Evolutionary conservation across 2,888 invertebrate genomes (phyloP).

Genomic region (Thymelicus lineola): DNA sequence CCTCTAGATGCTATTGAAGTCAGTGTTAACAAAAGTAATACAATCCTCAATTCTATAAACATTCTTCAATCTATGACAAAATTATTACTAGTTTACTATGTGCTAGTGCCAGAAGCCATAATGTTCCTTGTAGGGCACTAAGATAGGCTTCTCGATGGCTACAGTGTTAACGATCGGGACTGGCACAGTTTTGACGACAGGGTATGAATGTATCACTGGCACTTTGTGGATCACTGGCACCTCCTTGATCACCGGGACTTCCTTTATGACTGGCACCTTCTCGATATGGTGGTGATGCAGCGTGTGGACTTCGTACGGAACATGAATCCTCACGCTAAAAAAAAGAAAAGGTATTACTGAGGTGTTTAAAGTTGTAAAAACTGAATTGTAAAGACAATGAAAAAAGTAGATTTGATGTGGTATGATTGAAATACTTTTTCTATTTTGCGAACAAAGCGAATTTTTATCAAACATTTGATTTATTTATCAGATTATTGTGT

Average conservation of each 20-base stretch:
- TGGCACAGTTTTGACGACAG: conserved; percentile 61
- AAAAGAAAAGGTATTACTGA: conserved; percentile 15
- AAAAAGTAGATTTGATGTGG: no score
- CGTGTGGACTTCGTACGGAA: conserved; percentile 91
- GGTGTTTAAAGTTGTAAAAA: no score
- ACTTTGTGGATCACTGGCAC: conserved; percentile 86
- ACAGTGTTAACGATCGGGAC: conserved; percentile 69
- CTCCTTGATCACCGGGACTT: conserved; percentile 84
- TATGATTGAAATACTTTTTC: no score
- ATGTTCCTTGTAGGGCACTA: conserved; percentile 55
- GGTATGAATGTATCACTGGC: conserved; percentile 54
- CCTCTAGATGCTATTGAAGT: no score
- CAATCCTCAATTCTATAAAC: conserved; percentile 19
- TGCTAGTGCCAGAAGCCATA: conserved; percentile 43
- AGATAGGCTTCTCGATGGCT: conserved; percentile 69
- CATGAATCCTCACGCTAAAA: conserved; percentile 89
- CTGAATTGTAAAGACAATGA: no score
- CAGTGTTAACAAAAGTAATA: background rate
- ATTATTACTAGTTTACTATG: conserved; percentile 20
- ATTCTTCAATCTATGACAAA: background rate
- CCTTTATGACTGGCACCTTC: conserved; percentile 85
- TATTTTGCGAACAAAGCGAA: no score
- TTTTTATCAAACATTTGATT: no score
- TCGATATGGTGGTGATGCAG: conserved; percentile 92
- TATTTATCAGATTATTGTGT: no score